Evolutionary conservation across 1,140 invertebrate genomes (phyloP), one percentile per base, ranked within the genome.

Genomic region (Philaenus spumarius): DNA sequence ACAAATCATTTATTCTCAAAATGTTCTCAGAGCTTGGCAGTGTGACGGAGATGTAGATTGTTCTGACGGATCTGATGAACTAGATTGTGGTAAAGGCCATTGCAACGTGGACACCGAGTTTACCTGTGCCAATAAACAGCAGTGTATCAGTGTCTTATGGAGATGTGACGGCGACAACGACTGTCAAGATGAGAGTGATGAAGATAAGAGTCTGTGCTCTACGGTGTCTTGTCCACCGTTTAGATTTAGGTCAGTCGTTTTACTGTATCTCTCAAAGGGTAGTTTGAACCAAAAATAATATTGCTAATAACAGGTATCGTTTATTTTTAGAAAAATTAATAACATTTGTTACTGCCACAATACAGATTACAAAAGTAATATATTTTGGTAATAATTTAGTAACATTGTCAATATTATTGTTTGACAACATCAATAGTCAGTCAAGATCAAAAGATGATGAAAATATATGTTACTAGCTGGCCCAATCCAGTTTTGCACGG

Each of bases 121-220:
- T 55, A 61, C 45, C 0, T 60, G 61, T 45, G 54, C 48, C 2
- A 59, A 65, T 42, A 35, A 53, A n/a, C 48, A 54, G n/a, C 43
- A 77, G 1, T 86, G 84, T 61, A 83, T 86, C 30, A 73, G 78
- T 0, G 71, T 74, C 47, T 72, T 73, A n/a, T 85, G 82, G 81
- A 65, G 74, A 9, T 86, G 83, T 68, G 87, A 90, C 66, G 83
- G 83, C 22, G 85, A 89, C 57, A 69, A 77, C 46, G 84, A 87
- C 62, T 87, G 85, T 66, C 77, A 78, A 0, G 85, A 86, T 68
- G 79, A 78, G 11, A 82, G 82, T 7, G 87, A 91, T 67, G 88
- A 90, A 45, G 42, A 39, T 6, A 15, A 42, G 47, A 46, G 53
- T 15, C 40, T 72, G 11, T 76, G 74, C 64, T 65, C 66, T 9